Conservation (phyloP, 2,797 vertebrate genomes). For the Acanthurus leucopareius region DNA sequence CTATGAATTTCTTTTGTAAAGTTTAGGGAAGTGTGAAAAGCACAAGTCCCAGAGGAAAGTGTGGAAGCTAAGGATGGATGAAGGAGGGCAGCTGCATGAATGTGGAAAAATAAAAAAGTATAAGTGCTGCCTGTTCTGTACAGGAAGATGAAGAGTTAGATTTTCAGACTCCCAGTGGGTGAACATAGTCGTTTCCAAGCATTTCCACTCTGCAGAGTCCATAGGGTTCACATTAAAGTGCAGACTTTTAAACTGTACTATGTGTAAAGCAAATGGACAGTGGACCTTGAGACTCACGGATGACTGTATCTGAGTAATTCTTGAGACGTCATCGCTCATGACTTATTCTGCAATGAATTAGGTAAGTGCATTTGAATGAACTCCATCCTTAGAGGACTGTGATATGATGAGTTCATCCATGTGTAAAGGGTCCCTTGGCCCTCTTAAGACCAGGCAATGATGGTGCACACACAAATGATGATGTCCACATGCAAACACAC, state of each 20-base stretch:
- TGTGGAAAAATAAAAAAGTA: conserved; percentile 23
- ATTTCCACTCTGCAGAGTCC: not conserved
- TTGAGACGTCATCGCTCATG: conserved; percentile 17
- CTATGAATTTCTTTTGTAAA: conserved; percentile 70
- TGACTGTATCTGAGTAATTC: conserved; percentile 24
- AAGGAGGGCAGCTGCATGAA: conserved; percentile 16
- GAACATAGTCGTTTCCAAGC: conserved; percentile 2
- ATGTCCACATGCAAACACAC: conserved; percentile 6
- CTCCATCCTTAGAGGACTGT: conserved; percentile 13
- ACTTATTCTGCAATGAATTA: conserved; percentile 38
- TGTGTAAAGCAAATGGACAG: conserved; percentile 16
- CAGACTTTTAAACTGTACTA: not conserved
- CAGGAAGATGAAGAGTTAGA: conserved; percentile 4
- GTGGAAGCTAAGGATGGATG: conserved; percentile 5
- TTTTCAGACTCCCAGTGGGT: conserved; percentile 7
- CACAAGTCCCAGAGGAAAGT: conserved; percentile 45
- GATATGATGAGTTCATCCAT: conserved; percentile 42
- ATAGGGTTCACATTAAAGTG: conserved; percentile 1
- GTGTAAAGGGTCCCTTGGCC: conserved; percentile 38
- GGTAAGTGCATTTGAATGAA: conserved; percentile 39
- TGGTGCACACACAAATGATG: not conserved
- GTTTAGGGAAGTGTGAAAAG: conserved; percentile 76
- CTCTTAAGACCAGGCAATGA: not conserved
- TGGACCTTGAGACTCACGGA: not conserved
- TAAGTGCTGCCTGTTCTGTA: conserved; percentile 23